These are phyloP conservation scores for Delphinus delphis DNA, from an alignment of 2,113 vertebrate genomes.

Conservation along the genomic window DNA sequence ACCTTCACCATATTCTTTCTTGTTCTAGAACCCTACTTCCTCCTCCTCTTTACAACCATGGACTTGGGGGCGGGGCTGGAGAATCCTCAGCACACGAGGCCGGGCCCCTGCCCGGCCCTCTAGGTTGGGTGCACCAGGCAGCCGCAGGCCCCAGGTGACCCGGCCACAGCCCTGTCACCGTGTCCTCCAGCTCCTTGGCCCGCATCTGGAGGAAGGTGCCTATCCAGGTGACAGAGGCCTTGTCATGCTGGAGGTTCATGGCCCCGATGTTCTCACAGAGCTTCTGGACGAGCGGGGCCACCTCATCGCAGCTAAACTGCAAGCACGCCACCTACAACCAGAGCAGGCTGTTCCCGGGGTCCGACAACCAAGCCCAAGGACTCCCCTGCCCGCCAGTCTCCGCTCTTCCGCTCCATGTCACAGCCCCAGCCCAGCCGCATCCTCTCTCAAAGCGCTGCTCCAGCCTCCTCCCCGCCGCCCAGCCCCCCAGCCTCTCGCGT, in stretches of 20 bases:
- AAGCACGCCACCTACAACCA: conserved; percentile 50
- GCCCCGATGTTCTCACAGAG: conserved; percentile 71
- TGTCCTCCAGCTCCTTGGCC: conserved; percentile 73
- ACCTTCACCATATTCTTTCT: background rate
- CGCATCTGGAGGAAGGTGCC: conserved; percentile 64
- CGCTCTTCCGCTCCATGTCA: rapidly evolving
- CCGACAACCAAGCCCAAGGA: rapidly evolving
- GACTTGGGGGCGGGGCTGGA: background rate
- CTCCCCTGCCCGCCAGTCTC: background rate
- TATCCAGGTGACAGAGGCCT: conserved; percentile 68
- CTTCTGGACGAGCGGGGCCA: conserved; percentile 69
- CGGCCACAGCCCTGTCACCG: background rate
- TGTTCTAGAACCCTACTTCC: background rate
- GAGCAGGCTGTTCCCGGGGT: background rate
- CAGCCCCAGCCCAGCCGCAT: background rate
- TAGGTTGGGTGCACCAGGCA: too few relatives aligned
- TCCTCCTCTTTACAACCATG: background rate
- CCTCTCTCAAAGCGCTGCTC: background rate
- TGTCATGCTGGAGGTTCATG: conserved; percentile 54
- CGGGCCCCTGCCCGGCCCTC: background rate
- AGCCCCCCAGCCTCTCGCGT: rapidly evolving
- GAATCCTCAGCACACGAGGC: rapidly evolving
- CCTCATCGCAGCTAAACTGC: conserved; percentile 63
- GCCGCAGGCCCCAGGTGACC: background rate
- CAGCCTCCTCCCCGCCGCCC: rapidly evolving